Percentiles rank a stretch among this genome's conserved stretches.
These are phyloP conservation scores for Agonopterix subpropinquella DNA, from an alignment of 2,888 invertebrate genomes.

Conservation along the genomic window DNA sequence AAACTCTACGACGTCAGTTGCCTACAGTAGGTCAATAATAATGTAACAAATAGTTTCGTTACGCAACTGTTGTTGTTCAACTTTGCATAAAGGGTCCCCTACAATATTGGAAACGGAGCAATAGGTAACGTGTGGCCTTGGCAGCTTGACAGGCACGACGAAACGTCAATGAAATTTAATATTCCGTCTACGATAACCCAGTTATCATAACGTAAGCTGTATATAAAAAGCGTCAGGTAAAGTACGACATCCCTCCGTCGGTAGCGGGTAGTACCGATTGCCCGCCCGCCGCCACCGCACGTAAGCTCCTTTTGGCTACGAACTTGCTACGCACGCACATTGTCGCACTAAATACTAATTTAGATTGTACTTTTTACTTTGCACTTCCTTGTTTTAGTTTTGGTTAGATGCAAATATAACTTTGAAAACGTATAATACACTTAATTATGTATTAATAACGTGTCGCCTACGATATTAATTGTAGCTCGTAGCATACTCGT, in stretches of 20 bases:
- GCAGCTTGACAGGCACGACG: slow-evolving; percentile 55
- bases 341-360: slow-evolving; percentile 6
- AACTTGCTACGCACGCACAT: slow-evolving; percentile 51
- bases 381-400: neutral
- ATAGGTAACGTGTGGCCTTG: slow-evolving; percentile 59
- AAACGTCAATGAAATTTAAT: slow-evolving; percentile 69
- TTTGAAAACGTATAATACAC: no score
- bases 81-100: slow-evolving; percentile 33
- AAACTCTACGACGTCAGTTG: neutral
- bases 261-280: slow-evolving; percentile 50
- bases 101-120: slow-evolving; percentile 39
- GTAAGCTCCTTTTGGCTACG: slow-evolving; percentile 53
- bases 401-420: no score
- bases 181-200: slow-evolving; percentile 66
- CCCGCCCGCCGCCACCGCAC: slow-evolving; percentile 64
- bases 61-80: slow-evolving; percentile 29
- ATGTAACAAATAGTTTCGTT: slow-evolving; percentile 25
- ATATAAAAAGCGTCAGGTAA: slow-evolving; percentile 58
- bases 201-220: slow-evolving; percentile 60
- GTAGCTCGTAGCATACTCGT: no score
- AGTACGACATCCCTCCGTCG: slow-evolving; percentile 47
- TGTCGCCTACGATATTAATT: no score
- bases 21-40: slow-evolving; percentile 1
- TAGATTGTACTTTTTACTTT: slow-evolving; percentile 3
- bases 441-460: no score